Evolutionary conservation across 1,140 invertebrate genomes (phyloP), one percentile per base, ranked within the genome.

Genomic region (Caerostris extrusa): DNA sequence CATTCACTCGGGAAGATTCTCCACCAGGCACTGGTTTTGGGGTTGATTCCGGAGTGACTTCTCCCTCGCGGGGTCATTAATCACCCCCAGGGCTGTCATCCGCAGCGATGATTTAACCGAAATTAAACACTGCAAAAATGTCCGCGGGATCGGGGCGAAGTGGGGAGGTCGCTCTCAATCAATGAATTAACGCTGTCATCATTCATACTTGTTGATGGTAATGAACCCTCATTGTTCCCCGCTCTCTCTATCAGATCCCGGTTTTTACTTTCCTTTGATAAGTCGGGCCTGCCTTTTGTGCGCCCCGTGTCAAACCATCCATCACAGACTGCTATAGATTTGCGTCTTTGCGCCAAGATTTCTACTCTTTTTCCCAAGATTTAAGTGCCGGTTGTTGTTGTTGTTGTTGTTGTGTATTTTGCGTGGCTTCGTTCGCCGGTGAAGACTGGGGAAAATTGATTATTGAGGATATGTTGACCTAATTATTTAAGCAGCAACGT

Each of bases 121-220:
- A 88, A 88, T 64, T 88, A 88, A 88, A 88, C 61, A 88, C 34
- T 88, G 61, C 86, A 64, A 64, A 61, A 88, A 88, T 55, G 58
- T 12, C 86, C 34, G 19, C 86, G 53, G 34, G n/a, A 77, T 77
- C 69, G 12, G 8, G 10, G 69, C 34, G 69, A 12, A 53, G 69
- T 50, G 50, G 69, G 12, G 10, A 34, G 61, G 61, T 4, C 83
- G 3, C 57, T 56, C 83, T 85, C 53, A 85, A 85, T 85, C 58
- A 64, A 55, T 53, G 86, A 64, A 88, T 64, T 88, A 64, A 64
- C 86, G 50, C 12, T 64, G 61, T 88, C 86, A 88, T 88, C 86
- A 50, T 61, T 88, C 86, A 88, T 53, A 88, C 86, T 88, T 88
- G 86, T 88, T 64, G 86, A 88, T 88, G 86, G 58, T 88, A 88